Percentiles rank a stretch among this genome's conserved stretches.
These are phyloP conservation scores for Anarrhichthys ocellatus DNA, from an alignment of 2,113 vertebrate species.

Conservation along the genomic window DNA sequence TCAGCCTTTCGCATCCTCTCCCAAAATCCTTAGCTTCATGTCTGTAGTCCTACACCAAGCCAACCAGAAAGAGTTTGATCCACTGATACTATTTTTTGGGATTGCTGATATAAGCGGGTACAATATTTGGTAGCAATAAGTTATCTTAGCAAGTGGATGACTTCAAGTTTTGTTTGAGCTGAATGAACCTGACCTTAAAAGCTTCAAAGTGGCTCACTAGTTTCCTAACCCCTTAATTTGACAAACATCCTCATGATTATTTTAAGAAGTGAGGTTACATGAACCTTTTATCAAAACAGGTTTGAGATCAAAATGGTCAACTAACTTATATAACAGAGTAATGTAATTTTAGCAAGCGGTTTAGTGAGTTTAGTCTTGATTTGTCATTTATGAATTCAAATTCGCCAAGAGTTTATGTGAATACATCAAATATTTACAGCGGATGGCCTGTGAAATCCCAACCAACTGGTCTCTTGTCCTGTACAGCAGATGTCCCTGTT, in stretches of 20 bases:
- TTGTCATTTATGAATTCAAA: slow-evolving; percentile 54
- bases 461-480: background rate
- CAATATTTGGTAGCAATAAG: background rate
- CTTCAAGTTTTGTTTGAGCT: background rate
- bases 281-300: background rate
- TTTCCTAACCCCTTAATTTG: slow-evolving; percentile 2
- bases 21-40: slow-evolving; percentile 3
- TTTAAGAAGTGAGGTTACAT: background rate
- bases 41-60: background rate
- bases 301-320: background rate
- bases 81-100: slow-evolving; percentile 3
- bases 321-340: background rate
- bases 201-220: slow-evolving; percentile 3
- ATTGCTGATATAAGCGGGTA: background rate
- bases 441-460: slow-evolving; percentile 29
- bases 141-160: background rate
- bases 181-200: slow-evolving; percentile 9
- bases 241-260: background rate
- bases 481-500: slow-evolving; percentile 15
- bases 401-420: slow-evolving; percentile 18
- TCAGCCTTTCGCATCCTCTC: slow-evolving; percentile 18
- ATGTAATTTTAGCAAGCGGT: background rate
- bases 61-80: slow-evolving; percentile 9
- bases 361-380: slow-evolving; percentile 5
- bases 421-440: slow-evolving; percentile 58